Percentiles rank a stretch among this genome's conserved stretches.
Conservation (phyloP, 2,888 invertebrate genomes). For the Ommatoiulus sabulosus region DNA sequence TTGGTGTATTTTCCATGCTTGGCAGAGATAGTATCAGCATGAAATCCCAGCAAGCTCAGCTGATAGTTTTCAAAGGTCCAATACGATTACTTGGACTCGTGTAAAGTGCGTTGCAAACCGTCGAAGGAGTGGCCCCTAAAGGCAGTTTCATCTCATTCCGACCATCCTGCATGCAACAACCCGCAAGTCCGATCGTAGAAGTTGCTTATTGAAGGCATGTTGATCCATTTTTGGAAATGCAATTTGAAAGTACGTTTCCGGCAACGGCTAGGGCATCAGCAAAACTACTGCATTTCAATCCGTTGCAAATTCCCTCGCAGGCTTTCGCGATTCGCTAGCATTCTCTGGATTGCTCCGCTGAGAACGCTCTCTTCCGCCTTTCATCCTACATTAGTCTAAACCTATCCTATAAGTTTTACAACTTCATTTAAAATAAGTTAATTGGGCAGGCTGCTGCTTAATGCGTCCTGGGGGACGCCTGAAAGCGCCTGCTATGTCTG, state of each 20-base stretch:
- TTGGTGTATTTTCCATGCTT: too few species aligned
- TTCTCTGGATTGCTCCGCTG: background rate
- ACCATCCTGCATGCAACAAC: background rate
- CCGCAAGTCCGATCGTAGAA: background rate
- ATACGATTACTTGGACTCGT: background rate
- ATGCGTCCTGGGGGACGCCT: background rate
- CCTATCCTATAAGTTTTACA: background rate
- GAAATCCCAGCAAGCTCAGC: background rate
- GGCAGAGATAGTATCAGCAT: too few species aligned
- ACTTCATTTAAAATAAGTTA: background rate
- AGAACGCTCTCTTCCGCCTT: background rate
- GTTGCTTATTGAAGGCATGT: slow-evolving; percentile 9
- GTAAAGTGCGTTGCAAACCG: background rate
- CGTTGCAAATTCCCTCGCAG: background rate
- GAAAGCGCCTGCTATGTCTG: background rate
- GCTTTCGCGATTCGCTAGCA: background rate
- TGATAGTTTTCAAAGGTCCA: background rate
- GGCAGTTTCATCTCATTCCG: background rate
- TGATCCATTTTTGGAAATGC: slow-evolving; percentile 21
- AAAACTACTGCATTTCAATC: background rate
- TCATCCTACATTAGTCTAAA: background rate
- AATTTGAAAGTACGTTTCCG: background rate
- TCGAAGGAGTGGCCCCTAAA: background rate
- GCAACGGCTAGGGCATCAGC: background rate
- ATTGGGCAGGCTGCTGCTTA: background rate